Conservation (phyloP, 30 jellyfish, hydroid and myxozoan genomes). For the Hydractinia echinata region DNA sequence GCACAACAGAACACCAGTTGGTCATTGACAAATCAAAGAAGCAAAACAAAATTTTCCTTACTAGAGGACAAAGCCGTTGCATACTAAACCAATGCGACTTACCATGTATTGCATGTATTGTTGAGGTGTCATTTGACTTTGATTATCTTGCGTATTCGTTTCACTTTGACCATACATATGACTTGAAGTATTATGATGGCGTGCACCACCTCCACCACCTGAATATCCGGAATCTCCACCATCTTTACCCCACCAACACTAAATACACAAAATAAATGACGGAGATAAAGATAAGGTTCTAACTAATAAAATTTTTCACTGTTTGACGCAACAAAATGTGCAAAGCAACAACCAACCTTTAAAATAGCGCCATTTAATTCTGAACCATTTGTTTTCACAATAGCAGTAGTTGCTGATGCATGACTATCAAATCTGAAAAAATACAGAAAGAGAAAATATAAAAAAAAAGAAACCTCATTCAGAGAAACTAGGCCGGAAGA, state of each 20-base stretch:
- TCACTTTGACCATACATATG: background rate
- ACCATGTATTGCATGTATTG: constrained; percentile 26
- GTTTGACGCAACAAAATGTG: background rate
- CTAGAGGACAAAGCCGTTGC: background rate
- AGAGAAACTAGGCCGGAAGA: background rate
- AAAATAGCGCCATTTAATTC: constrained; percentile 75
- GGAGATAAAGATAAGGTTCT: background rate
- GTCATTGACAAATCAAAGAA: background rate
- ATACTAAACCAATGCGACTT: background rate
- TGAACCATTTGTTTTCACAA: constrained; percentile 82
- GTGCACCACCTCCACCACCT: no score
- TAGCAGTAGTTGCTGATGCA: constrained; percentile 97
- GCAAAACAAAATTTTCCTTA: background rate
- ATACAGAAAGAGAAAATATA: no score
- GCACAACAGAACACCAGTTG: background rate
- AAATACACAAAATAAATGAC: background rate
- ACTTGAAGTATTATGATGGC: no score
- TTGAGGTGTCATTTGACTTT: constrained; percentile 18
- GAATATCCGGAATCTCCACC: background rate
- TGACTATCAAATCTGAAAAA: constrained; percentile 64
- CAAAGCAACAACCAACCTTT: constrained; percentile 36
- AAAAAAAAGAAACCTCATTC: background rate
- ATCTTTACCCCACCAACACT: constrained; percentile 99
- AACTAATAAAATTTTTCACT: no score
- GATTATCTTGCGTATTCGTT: background rate